These are phyloP conservation scores for Burhinus bistriatus DNA, from an alignment of 2,113 vertebrate species.

Conservation along the genomic window DNA sequence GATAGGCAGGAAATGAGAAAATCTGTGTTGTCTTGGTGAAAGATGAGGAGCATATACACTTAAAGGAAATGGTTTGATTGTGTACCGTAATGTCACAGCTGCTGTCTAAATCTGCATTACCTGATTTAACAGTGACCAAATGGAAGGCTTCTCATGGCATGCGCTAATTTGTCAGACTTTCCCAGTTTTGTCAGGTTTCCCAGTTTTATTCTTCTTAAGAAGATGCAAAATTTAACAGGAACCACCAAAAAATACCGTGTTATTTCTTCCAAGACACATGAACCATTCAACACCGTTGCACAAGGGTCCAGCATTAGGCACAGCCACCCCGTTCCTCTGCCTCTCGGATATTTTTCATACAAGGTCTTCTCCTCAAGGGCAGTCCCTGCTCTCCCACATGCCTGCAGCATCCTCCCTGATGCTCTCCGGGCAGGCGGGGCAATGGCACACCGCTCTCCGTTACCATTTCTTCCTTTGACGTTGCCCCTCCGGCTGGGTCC, in stretches of 20 bases:
- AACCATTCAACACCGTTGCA: neutral
- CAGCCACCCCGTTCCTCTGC: neutral
- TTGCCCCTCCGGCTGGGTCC: neutral
- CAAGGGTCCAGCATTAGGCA: neutral
- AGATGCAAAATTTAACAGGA: neutral
- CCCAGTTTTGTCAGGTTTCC: neutral
- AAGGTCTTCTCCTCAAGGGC: neutral
- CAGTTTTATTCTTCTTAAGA: neutral
- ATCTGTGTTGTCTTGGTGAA: neutral
- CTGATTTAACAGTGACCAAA: neutral
- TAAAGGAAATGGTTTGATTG: neutral
- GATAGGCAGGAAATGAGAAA: slow-evolving; percentile 64
- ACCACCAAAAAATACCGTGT: neutral
- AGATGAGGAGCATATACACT: neutral
- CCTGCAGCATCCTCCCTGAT: too few species aligned
- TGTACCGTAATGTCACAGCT: neutral
- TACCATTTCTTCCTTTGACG: neutral
- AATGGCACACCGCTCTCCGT: neutral
- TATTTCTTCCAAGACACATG: neutral
- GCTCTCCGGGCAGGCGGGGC: neutral
- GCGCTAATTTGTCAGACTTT: neutral
- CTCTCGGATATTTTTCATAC: neutral
- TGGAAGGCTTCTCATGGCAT: neutral
- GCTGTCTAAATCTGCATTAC: neutral
- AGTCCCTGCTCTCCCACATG: neutral